Evolutionary conservation across 2,113 vertebrate species (phyloP), one percentile per base, ranked within the genome.

Genomic region (Malurus cyaneus): DNA sequence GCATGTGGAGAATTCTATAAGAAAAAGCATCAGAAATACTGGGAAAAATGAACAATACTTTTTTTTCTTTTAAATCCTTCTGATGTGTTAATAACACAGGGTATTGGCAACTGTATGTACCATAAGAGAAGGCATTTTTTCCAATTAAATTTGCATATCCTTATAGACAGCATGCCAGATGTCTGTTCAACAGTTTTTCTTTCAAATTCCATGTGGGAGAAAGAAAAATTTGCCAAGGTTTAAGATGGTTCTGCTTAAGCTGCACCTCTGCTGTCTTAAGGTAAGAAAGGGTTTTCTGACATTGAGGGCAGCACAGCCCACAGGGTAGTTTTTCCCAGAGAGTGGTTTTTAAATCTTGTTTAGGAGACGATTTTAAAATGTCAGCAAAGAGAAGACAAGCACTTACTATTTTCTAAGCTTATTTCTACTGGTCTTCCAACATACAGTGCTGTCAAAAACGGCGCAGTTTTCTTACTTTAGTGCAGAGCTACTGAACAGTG

Each of bases 21-120:
- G 29, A 60, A 72, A 54, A 93, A 78, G 2, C 4, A 39, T 49
- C 0, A 54, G 7, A 49, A 54, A 44, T 29, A 18, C 2, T 29
- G 9, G 15, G 9, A 42, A 53, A 62, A 70, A 16, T 4, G 1
- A 19, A 21, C 6, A 66, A 50, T 2, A 2, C 1, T 12, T 26
- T 34, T 34, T 28, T 28, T n/a, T 41, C 17, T 32, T 36, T 49
- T 8, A 5, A 62, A 56, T 46, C 34, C 6, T 85, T 52, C 15
- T n/a, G 12, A 5, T 73, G 32, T 59, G n/a, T 69, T 71, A 57
- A 29, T 25, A 92, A 20, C 23, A 18, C 2, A 44, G 8, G 24
- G 34, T 65, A 65, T 32, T 65, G 16, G 15, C 66, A 92, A 69
- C 7, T 73, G 25, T 25, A 59, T 32, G 21, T 20, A 70, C 9